A percentile compares a stretch with the other conserved stretches of the same genome.
phyloP scores from a whole-genome alignment of 1,140 invertebrate species.

The Papilio xuthus region DNA sequence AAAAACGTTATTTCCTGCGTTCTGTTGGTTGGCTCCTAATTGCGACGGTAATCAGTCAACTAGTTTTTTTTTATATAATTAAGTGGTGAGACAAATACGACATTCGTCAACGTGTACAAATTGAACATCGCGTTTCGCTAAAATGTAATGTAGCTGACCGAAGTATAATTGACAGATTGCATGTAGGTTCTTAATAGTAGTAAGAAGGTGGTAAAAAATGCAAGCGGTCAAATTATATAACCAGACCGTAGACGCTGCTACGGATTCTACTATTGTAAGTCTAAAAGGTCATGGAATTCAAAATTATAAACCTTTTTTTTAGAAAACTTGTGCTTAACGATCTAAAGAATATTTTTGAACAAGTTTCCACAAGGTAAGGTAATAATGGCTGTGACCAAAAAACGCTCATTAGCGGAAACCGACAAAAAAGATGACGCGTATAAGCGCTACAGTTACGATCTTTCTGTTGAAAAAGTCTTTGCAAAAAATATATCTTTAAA shows the following conservation, averaged over 20 bases:
- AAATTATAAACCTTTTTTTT: background rate
- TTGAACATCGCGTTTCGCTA: background rate
- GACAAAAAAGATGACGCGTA: no score
- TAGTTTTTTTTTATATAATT: constrained; percentile 11
- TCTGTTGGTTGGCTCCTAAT: constrained; percentile 4
- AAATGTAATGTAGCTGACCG: background rate
- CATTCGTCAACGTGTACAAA: background rate
- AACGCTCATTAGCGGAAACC: background rate
- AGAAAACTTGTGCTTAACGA: background rate
- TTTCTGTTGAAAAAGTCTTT: no score
- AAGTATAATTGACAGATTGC: background rate
- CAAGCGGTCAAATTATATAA: no score
- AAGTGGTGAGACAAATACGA: background rate
- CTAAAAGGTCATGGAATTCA: background rate
- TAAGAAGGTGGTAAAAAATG: no score
- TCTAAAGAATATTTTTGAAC: background rate
- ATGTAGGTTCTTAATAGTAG: no score
- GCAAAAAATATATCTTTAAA: no score
- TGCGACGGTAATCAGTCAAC: background rate
- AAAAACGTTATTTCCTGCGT: background rate
- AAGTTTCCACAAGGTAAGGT: background rate
- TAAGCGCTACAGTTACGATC: no score
- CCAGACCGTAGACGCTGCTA: no score
- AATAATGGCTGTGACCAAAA: background rate
- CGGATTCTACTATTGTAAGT: no score